Evolutionary conservation across 2,797 vertebrate species (phyloP).

Genomic region (Cephalopachus bancanus): DNA sequence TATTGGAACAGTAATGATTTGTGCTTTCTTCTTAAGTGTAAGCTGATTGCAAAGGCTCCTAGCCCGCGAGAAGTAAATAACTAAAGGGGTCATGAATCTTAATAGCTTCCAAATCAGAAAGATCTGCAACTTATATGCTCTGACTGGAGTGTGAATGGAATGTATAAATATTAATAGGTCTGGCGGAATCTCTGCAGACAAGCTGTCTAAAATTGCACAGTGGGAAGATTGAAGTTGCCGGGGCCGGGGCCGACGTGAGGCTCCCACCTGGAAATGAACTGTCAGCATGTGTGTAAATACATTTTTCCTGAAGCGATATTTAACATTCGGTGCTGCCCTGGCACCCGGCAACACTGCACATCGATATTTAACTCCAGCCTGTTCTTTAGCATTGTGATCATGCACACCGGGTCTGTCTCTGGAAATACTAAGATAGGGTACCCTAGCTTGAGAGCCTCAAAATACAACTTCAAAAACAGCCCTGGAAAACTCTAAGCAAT

Average conservation of each 20-base stretch:
- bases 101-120: slow-evolving; percentile 90
- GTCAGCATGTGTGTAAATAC: slow-evolving; percentile 87
- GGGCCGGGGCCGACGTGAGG: slow-evolving; percentile 73
- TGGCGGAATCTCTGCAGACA: slow-evolving; percentile 83
- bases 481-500: background rate
- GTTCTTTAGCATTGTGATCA: slow-evolving; percentile 64
- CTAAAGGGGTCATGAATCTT: slow-evolving; percentile 90
- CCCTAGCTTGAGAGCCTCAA: background rate
- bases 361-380: background rate
- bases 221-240: slow-evolving; percentile 86
- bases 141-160: slow-evolving; percentile 88
- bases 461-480: slow-evolving; percentile 35
- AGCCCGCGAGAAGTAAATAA: slow-evolving; percentile 86
- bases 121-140: slow-evolving; percentile 89
- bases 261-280: slow-evolving; percentile 88
- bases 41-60: slow-evolving; percentile 87
- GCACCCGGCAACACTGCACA: background rate
- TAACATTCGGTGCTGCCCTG: slow-evolving; percentile 70
- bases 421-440: background rate
- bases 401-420: background rate
- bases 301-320: slow-evolving; percentile 84
- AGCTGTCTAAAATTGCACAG: slow-evolving; percentile 90
- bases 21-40: slow-evolving; percentile 88
- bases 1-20: slow-evolving; percentile 90
- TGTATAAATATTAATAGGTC: slow-evolving; percentile 90